These are phyloP conservation scores for Zygaena filipendulae DNA, from an alignment of 2,888 invertebrate species.

Conservation along the genomic window DNA sequence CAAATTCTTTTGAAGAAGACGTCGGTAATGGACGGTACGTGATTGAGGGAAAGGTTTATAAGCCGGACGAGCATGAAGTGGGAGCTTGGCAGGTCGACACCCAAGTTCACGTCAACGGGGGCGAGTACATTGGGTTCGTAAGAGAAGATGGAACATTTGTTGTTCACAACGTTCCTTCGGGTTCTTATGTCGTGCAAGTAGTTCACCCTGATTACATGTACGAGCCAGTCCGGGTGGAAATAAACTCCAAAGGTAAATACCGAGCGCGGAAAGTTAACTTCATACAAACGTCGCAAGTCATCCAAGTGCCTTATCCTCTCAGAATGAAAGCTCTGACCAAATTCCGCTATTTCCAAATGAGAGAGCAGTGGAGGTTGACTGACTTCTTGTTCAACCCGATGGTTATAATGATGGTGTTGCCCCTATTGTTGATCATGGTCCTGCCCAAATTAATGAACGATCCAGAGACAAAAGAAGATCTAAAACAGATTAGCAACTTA, in stretches of 20 bases:
- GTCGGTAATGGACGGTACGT: slow-evolving; percentile 69
- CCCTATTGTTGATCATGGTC: slow-evolving; percentile 89
- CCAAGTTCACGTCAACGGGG: slow-evolving; percentile 86
- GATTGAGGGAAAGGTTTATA: slow-evolving; percentile 85
- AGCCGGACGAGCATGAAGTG: slow-evolving; percentile 71
- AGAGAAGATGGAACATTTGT: slow-evolving; percentile 92
- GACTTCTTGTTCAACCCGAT: slow-evolving; percentile 97
- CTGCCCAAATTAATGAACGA: slow-evolving; percentile 98
- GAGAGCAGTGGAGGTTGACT: slow-evolving; percentile 97
- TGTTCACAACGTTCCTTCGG: slow-evolving; percentile 88
- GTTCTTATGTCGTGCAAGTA: slow-evolving; percentile 95
- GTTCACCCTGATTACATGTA: slow-evolving; percentile 91
- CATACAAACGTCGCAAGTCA: slow-evolving; percentile 90
- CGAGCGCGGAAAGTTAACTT: slow-evolving; percentile 94
- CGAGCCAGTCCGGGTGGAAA: slow-evolving; percentile 95
- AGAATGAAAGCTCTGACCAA: slow-evolving; percentile 85
- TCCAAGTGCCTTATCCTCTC: slow-evolving; percentile 93
- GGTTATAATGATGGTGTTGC: slow-evolving; percentile 98
- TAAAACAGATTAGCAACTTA: slow-evolving; percentile 88
- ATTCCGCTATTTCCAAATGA: slow-evolving; percentile 88
- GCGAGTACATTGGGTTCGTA: slow-evolving; percentile 88
- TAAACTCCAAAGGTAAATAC: slow-evolving; percentile 96
- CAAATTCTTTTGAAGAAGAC: slow-evolving; percentile 44
- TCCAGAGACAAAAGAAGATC: slow-evolving; percentile 95
- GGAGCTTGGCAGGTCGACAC: slow-evolving; percentile 82